Evolutionary conservation across 2,888 invertebrate species (phyloP), one percentile per base, ranked within the genome.

Genomic region (Minunthozetes semirufus): DNA sequence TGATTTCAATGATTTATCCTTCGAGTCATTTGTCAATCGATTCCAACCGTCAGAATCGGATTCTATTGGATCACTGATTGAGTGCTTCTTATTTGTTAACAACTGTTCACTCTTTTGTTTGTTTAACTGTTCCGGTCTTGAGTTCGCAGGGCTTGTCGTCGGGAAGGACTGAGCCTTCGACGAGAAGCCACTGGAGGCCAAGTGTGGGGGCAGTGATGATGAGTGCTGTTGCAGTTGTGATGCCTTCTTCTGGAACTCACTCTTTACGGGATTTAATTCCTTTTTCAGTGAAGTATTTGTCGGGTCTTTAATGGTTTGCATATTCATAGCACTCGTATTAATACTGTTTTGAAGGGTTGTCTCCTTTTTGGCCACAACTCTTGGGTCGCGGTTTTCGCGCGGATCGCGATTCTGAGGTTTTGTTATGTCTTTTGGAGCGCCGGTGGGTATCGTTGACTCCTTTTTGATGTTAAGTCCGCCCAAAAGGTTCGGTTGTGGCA

Each of bases 201-300:
- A 46, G 22, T 68, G 42, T 8, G 68, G 68, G 6, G 68, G 68
- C n/a, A 68, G 22, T 42, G 68, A 68, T n/a, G 42, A 38, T 25
- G 68, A 68, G 33, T 68, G 68, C 19, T 68, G 68, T 46, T 68
- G 68, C 3, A 68, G 33, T 68, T 68, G 68, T 42, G 68, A 68
- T 46, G 68, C 68, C 68, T 68, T 68, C 19, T 68, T 68, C 22
- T n/a, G 11, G 46, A 68, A 68, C 19, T 68, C 68, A 33, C 4
- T 68, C 22, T 68, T 68, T 0, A 42, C 11, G 11, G 17, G 42
- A 38, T 38, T n/a, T 1, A 68, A 17, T 5, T 68, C 68, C 38
- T 68, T 68, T 17, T 68, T 68, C 3, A 68, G 19, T 2, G 63
- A 63, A 38, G 17, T 63, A 19, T 63, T 63, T 4, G 15, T 17